Evolutionary conservation across 2,797 vertebrate species (phyloP), one percentile per base, ranked within the genome.

Genomic region (Lerista edwardsae): DNA sequence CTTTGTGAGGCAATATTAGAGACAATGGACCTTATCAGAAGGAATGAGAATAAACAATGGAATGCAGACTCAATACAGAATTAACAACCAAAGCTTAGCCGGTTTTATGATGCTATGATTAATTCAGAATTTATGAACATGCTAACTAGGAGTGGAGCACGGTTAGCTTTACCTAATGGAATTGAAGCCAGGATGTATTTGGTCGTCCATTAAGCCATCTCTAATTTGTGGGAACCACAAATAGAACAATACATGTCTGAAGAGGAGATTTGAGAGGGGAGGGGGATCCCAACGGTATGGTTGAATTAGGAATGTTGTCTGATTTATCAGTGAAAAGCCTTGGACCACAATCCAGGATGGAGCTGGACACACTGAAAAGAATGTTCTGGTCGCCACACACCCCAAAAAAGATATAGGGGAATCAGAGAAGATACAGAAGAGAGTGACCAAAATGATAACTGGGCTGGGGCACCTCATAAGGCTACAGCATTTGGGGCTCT

Each of bases 1-100:
- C 94, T 95, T 96, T 95, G 91, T 88, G 68, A 94, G 95, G 92
- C 94, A 94, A 93, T 94, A 94, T 95, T 94, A 94, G 94, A 96
- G 95, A 96, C 95, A 95, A 96, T 92, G 94, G 95, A 92, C 95
- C 95, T 95, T 95, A 96, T 95, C 95, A 94, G 94, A 95, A 96
- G 93, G 95, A 95, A 96, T 94, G 94, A 95, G 93, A 96, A 95
- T 93, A 94, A 96, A 95, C 94, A 95, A 65, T 72, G 94, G 91
- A 93, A 94, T 91, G 91, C 88, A 94, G 94, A 91, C 87, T 94
- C 93, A 93, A 90, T 94, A 90, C 90, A 95, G 92, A 95, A 95
- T 95, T 94, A 95, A 93, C 93, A 95, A 93, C 93, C 94, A 95
- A 90, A 92, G 91, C 94, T 72, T 86, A 93, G 88, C 93, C 91